phyloP scores from a whole-genome alignment of 1,140 invertebrate genomes.

The Branchinecta lindahli region DNA sequence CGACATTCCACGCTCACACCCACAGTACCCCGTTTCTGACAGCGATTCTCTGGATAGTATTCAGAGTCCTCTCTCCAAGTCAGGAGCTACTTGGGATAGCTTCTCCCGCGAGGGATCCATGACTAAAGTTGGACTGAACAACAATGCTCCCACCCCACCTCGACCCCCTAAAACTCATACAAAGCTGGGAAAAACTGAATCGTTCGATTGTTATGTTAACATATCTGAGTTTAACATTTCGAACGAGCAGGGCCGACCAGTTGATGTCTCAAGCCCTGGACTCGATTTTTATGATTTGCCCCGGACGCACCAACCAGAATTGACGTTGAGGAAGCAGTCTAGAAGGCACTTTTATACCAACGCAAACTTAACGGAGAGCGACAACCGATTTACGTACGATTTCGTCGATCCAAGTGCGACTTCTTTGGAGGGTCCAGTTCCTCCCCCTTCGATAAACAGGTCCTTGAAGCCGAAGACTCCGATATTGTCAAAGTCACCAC shows the following conservation, averaged over 20 bases:
- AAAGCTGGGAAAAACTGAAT: background rate
- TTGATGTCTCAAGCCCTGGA: background rate
- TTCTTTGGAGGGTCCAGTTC: conserved; percentile 29
- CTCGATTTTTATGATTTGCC: conserved; percentile 45
- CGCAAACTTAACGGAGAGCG: conserved; percentile 42
- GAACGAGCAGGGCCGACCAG: too few relatives aligned
- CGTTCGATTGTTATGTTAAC: background rate
- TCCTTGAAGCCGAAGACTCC: conserved; percentile 48
- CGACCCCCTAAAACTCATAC: background rate
- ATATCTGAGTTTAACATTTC: background rate
- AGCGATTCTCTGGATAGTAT: background rate
- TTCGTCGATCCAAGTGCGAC: conserved; percentile 19
- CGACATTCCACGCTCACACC: background rate
- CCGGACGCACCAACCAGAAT: conserved; percentile 40
- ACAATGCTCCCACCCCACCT: background rate
- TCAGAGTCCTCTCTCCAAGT: background rate
- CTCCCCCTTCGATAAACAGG: conserved; percentile 55
- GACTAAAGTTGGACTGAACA: background rate
- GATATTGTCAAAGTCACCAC: background rate
- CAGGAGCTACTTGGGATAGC: background rate
- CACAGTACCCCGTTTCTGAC: background rate
- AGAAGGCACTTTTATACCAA: conserved; percentile 50
- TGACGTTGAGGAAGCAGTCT: background rate
- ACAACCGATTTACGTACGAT: conserved; percentile 34
- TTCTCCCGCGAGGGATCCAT: background rate